Percentiles rank a stretch among this genome's conserved stretches.
These are phyloP conservation scores for Cirrhinus mrigala DNA, from an alignment of 2,797 vertebrate species.

Conservation along the genomic window DNA sequence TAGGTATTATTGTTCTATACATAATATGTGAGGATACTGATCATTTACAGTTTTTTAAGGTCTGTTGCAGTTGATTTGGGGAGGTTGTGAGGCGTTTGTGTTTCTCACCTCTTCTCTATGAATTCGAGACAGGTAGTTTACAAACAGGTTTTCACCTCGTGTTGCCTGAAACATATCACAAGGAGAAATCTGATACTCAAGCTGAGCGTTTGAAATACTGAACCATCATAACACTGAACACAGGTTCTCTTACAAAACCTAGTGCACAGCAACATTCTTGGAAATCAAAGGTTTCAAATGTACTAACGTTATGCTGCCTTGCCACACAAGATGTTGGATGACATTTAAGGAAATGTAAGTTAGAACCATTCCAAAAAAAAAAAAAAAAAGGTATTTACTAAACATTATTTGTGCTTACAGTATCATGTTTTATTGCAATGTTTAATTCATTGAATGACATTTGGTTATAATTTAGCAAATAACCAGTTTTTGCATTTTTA, in stretches of 20 bases:
- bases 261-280: not conserved
- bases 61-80: not conserved
- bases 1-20: too few species aligned
- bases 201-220: not conserved
- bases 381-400: not conserved
- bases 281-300: not conserved
- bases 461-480: not conserved
- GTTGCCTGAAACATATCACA: conserved; percentile 75
- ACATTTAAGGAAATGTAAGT: not conserved
- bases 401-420: not conserved
- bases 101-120: conserved; percentile 92
- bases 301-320: not conserved
- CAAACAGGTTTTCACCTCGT: conserved; percentile 95
- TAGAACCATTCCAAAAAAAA: not conserved
- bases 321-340: not conserved
- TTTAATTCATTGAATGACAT: not conserved
- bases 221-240: not conserved
- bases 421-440: not conserved
- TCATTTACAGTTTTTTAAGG: not conserved
- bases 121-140: conserved; percentile 98
- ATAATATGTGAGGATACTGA: not conserved
- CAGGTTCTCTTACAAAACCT: not conserved
- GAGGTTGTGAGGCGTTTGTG: not conserved
- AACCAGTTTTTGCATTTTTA: too few species aligned
- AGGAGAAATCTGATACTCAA: conserved; percentile 1